phyloP scores from a whole-genome alignment of 2,113 vertebrate species.

The Petromus typicus region DNA sequence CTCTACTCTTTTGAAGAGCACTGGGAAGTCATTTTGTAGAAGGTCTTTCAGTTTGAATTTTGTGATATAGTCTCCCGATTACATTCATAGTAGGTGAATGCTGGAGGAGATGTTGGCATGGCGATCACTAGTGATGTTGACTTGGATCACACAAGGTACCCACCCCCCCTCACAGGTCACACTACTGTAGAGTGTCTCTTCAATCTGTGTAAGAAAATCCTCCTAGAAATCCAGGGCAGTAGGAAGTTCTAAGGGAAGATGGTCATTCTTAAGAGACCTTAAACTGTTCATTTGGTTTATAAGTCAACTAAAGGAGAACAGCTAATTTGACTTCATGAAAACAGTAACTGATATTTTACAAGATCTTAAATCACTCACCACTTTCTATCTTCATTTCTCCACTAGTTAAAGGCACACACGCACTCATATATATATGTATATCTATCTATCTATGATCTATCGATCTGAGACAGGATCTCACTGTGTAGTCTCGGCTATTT shows the following conservation, averaged over 20 bases:
- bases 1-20: background rate
- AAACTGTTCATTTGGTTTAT: background rate
- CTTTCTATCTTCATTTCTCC: background rate
- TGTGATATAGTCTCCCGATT: background rate
- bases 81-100: too few species aligned
- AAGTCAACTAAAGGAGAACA: background rate
- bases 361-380: background rate
- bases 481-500: background rate
- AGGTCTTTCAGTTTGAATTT: background rate
- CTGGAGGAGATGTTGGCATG: background rate
- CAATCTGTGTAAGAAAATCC: background rate
- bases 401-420: background rate
- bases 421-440: background rate
- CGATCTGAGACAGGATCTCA: background rate
- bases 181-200: background rate
- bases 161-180: background rate
- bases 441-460: background rate
- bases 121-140: background rate
- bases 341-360: constrained; percentile 16
- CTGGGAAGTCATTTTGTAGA: background rate
- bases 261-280: constrained; percentile 10
- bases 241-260: background rate
- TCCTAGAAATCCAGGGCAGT: constrained; percentile 10
- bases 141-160: background rate
- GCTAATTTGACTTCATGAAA: background rate